Percentiles rank a stretch among this genome's conserved stretches.
phyloP scores from a whole-genome alignment of 2,888 invertebrate genomes.

The Ditula angustiorana region DNA sequence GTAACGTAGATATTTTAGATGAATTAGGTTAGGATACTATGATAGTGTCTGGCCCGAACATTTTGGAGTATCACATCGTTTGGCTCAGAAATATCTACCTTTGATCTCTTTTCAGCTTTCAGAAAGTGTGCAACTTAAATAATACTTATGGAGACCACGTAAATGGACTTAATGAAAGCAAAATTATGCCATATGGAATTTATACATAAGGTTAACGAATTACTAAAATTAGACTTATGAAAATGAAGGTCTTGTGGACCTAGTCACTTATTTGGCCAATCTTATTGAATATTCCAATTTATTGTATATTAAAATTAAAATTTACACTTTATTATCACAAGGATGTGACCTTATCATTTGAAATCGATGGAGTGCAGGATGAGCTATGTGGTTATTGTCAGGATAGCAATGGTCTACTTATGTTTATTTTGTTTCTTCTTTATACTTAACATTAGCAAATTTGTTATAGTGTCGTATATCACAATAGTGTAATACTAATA shows the following conservation, averaged over 20 bases:
- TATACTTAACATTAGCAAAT: constrained; percentile 83
- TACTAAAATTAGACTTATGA: constrained; percentile 85
- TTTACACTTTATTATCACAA: constrained; percentile 76
- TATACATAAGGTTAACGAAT: constrained; percentile 85
- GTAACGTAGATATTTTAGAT: constrained; percentile 83
- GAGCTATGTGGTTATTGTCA: constrained; percentile 78
- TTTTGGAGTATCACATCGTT: constrained; percentile 85
- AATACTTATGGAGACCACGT: constrained; percentile 76
- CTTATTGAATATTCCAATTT: constrained; percentile 84
- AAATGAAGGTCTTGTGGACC: constrained; percentile 80
- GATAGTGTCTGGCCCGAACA: constrained; percentile 86
- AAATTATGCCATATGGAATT: constrained; percentile 86
- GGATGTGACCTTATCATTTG: constrained; percentile 72
- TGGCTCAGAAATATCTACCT: constrained; percentile 84
- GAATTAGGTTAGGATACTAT: constrained; percentile 85
- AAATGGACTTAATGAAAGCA: constrained; percentile 84
- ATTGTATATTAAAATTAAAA: constrained; percentile 82
- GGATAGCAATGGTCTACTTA: constrained; percentile 86
- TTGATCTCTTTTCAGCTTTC: constrained; percentile 86
- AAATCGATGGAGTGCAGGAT: constrained; percentile 84
- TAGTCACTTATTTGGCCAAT: constrained; percentile 85
- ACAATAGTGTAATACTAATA: constrained; percentile 83
- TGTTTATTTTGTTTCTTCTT: constrained; percentile 82
- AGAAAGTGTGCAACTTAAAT: constrained; percentile 84
- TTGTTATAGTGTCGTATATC: constrained; percentile 85